A percentile compares a stretch with the other conserved stretches of the same genome.
These are phyloP conservation scores for Carettochelys insculpta DNA, from an alignment of 2,113 vertebrate genomes.

Conservation along the genomic window DNA sequence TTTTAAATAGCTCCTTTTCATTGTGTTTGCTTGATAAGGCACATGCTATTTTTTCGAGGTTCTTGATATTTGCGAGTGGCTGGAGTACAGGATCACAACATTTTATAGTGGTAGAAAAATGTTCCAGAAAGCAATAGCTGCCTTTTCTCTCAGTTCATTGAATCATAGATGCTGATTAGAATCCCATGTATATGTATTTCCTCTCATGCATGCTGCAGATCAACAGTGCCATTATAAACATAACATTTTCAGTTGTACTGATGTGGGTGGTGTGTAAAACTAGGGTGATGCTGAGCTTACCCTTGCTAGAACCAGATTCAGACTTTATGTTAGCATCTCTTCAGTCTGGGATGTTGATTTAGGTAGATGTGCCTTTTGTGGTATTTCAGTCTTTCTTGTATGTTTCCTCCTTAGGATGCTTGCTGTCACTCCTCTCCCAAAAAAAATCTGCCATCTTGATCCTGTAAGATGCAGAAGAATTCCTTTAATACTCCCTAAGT, in stretches of 20 bases:
- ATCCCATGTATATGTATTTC: fast-evolving
- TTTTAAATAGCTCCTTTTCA: fast-evolving
- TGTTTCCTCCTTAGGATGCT: neutral
- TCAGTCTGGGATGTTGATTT: neutral
- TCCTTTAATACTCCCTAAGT: neutral
- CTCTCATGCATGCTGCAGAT: neutral
- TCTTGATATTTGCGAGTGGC: neutral
- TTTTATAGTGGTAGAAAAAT: neutral
- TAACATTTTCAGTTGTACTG: neutral
- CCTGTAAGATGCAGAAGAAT: neutral
- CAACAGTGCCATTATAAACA: neutral
- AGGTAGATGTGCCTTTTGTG: neutral
- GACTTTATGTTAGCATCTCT: neutral
- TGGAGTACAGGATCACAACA: neutral
- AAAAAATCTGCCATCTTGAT: fast-evolving
- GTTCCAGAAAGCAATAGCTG: neutral
- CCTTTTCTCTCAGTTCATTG: neutral
- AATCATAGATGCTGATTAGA: neutral
- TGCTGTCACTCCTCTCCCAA: neutral
- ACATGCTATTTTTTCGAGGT: fast-evolving
- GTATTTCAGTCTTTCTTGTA: neutral
- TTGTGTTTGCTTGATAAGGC: neutral
- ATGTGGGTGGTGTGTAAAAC: neutral
- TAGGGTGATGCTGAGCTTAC: neutral
- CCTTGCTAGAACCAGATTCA: neutral